Evolutionary conservation across 1,140 invertebrate species (phyloP).

Genomic region (Ips typographus): DNA sequence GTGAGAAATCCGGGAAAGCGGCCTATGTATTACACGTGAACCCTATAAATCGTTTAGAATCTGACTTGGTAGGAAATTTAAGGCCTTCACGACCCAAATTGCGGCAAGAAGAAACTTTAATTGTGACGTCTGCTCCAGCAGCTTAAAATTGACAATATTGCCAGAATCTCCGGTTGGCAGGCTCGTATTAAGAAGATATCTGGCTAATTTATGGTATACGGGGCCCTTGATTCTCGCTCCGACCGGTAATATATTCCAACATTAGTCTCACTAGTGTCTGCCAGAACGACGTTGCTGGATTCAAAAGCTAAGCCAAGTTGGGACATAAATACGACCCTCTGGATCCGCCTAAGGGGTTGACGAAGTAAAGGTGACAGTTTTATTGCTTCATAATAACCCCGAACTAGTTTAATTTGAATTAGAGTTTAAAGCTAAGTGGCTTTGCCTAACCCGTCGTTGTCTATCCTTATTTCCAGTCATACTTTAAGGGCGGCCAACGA

Average conservation of each 20-base stretch:
- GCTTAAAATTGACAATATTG: conserved; percentile 46
- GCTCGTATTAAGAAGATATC: conserved; percentile 52
- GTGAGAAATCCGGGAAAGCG: too few species aligned
- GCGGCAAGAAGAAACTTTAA: conserved; percentile 32
- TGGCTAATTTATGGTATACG: conserved; percentile 50
- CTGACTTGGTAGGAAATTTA: conserved; percentile 3
- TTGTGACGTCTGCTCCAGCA: conserved; percentile 31
- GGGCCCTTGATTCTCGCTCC: conserved; percentile 42
- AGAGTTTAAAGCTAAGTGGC: conserved; percentile 17
- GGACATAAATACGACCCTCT: conserved; percentile 38
- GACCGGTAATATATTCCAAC: conserved; percentile 50
- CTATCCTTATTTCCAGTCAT: neutral
- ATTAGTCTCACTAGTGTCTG: conserved; percentile 51
- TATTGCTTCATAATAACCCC: conserved; percentile 36
- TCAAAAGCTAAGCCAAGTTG: conserved; percentile 35
- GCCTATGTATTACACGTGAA: neutral
- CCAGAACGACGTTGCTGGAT: conserved; percentile 48
- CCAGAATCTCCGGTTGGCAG: conserved; percentile 48
- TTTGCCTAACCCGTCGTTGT: conserved; percentile 7
- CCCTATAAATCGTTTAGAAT: conserved; percentile 3
- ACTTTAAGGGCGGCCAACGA: neutral
- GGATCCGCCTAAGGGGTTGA: conserved; percentile 34
- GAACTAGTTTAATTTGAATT: conserved; percentile 35
- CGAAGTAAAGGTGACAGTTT: conserved; percentile 36
- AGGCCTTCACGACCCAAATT: conserved; percentile 12